Evolutionary conservation across 1,140 invertebrate species (phyloP), one percentile per base, ranked within the genome.

Genomic region (Zaprionus camerounensis): DNA sequence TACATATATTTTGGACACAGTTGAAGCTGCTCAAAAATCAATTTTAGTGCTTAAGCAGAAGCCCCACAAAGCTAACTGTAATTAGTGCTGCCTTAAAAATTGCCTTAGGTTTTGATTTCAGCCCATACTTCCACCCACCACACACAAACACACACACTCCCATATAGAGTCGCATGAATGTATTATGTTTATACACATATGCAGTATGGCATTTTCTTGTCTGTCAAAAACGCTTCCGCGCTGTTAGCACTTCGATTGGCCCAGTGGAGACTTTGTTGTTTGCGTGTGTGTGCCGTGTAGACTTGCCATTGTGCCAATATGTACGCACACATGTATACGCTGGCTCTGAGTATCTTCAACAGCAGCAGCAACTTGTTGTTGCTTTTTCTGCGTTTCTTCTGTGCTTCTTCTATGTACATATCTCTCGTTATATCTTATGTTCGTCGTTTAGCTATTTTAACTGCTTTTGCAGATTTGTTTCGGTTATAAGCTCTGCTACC

Each of bases 351-450:
- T 88, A 84, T 88, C 81, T 84, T 83, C 67, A 71, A 57, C 69
- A 69, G 58, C 71, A 80, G 13, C 68, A 63, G 84, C 84, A 88
- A 88, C 84, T 88, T 90, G 84, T 88, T 88, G 84, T 88, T 88
- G 84, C 74, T 76, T 74, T 81, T 69, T 68, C 67, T 77, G 62
- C 80, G 67, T 64, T 78, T 71, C 36, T 64, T 67, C 55, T 65
- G 64, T 69, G 65, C n/a, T 51, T 71, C 59, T 46, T 69, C n/a
- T 17, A 44, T 44, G 53, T 44, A n/a, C n/a, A n/a, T n/a, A 63
- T 65, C 75, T 67, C 36, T 67, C 36, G 36, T 51, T 31, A n/a
- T 31, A 20, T 34, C 62, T 71, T 68, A 34, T 34, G 41, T 44
- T 68, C 59, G 65, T 77, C 41, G 41, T 70, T 76, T 61, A 7